Evolutionary conservation across 2,888 invertebrate species (phyloP).

Genomic region (Holacanthella duospinosa): DNA sequence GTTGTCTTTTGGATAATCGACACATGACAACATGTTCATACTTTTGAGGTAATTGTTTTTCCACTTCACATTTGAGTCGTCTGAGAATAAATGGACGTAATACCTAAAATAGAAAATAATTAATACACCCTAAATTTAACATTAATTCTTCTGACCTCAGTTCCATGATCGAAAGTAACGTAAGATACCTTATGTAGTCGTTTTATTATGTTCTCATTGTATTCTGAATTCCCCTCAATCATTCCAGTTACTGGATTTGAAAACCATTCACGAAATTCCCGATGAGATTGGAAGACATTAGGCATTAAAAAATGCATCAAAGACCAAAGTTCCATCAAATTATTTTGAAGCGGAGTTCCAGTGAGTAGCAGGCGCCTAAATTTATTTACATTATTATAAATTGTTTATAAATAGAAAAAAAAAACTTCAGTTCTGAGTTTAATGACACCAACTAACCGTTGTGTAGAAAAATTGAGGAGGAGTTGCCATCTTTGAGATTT

Average conservation of each 20-base stretch:
- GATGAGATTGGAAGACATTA: slow-evolving; percentile 87
- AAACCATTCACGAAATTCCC: slow-evolving; percentile 98
- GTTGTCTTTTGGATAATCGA: slow-evolving; percentile 85
- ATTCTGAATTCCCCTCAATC: slow-evolving; percentile 86
- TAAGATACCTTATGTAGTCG: slow-evolving; percentile 71
- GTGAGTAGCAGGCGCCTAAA: slow-evolving; percentile 79
- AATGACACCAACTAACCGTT: slow-evolving; percentile 68
- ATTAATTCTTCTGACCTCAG: background rate
- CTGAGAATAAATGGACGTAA: slow-evolving; percentile 85
- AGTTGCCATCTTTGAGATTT: slow-evolving; percentile 98
- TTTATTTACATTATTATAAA: no score
- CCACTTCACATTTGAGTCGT: slow-evolving; percentile 85
- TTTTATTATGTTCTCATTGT: slow-evolving; percentile 78
- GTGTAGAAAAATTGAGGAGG: slow-evolving; percentile 84
- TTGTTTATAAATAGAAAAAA: no score
- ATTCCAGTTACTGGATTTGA: slow-evolving; percentile 91
- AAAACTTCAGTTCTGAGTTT: no score
- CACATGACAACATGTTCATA: slow-evolving; percentile 92
- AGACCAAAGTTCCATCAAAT: slow-evolving; percentile 93
- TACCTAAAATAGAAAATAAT: no score
- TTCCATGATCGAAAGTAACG: background rate
- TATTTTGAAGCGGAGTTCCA: slow-evolving; percentile 91
- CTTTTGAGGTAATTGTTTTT: slow-evolving; percentile 94
- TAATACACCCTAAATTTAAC: slow-evolving; percentile 36
- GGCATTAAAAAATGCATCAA: slow-evolving; percentile 98